Evolutionary conservation across 1,140 invertebrate species (phyloP).

Genomic region (Drosophila guanche): DNA sequence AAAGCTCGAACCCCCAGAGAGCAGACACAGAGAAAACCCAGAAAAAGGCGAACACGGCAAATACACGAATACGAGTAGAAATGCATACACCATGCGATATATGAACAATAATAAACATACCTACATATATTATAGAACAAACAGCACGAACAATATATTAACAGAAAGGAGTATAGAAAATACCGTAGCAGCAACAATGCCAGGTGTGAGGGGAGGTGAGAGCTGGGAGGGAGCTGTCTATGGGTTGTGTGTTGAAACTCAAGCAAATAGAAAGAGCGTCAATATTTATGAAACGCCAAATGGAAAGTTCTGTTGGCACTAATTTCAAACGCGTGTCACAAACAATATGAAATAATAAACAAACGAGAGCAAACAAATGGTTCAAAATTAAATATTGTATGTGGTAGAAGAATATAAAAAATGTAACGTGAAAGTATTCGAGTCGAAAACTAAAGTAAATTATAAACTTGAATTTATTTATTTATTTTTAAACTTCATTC

Average conservation of each 20-base stretch:
- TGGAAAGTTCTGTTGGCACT: slow-evolving; percentile 9
- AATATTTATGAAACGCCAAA: slow-evolving; percentile 31
- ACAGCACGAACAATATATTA: slow-evolving; percentile 37
- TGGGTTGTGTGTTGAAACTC: slow-evolving; percentile 38
- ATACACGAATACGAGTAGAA: slow-evolving; percentile 22
- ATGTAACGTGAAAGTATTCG: neutral
- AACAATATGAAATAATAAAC: slow-evolving; percentile 1
- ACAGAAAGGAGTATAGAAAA: slow-evolving; percentile 17
- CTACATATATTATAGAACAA: slow-evolving; percentile 32
- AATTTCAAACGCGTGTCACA: slow-evolving; percentile 11
- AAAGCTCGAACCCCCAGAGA: slow-evolving; percentile 41
- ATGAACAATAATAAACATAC: too few species aligned
- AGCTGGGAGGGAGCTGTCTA: neutral
- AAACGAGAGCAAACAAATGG: neutral
- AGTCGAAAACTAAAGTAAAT: neutral
- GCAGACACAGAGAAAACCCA: slow-evolving; percentile 25
- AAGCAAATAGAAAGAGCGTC: slow-evolving; percentile 30
- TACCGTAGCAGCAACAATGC: slow-evolving; percentile 10
- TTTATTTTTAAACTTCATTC: slow-evolving; percentile 9
- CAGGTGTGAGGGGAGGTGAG: neutral
- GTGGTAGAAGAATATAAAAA: neutral
- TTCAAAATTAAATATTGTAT: neutral
- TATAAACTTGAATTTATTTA: too few species aligned
- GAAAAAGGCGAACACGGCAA: slow-evolving; percentile 38
- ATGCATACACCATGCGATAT: slow-evolving; percentile 27